Evolutionary conservation across 2,797 vertebrate genomes (phyloP).

Genomic region (Leptatherina wallacei): DNA sequence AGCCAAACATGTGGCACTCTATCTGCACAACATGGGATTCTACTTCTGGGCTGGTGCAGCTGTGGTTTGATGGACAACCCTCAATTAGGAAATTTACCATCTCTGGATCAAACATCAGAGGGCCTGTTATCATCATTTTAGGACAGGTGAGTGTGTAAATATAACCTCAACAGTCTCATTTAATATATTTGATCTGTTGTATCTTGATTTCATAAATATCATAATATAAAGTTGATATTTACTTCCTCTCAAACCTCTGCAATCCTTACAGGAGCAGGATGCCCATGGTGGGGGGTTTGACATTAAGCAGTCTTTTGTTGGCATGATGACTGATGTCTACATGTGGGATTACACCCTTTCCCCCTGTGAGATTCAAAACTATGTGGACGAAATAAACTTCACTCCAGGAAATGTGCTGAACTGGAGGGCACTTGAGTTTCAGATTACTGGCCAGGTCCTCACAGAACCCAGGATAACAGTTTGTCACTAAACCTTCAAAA

Average conservation of each 20-base stretch:
- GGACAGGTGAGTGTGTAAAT: slow-evolving; percentile 61
- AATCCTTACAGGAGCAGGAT: slow-evolving; percentile 70
- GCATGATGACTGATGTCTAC: slow-evolving; percentile 68
- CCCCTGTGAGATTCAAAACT: slow-evolving; percentile 58
- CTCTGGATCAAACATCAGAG: slow-evolving; percentile 24
- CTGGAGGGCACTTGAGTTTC: slow-evolving; percentile 56
- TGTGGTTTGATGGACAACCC: slow-evolving; percentile 71
- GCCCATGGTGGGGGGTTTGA: slow-evolving; percentile 61
- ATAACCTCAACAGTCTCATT: too few species aligned
- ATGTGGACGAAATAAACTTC: slow-evolving; percentile 30
- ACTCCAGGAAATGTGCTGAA: slow-evolving; percentile 63
- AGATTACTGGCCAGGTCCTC: slow-evolving; percentile 35
- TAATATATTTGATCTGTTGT: not conserved
- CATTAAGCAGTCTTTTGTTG: slow-evolving; percentile 61
- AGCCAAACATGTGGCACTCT: slow-evolving; percentile 63
- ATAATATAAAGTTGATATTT: not conserved
- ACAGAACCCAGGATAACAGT: slow-evolving; percentile 26
- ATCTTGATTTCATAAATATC: not conserved
- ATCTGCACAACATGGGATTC: slow-evolving; percentile 79
- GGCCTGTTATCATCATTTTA: slow-evolving; percentile 20
- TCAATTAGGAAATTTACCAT: slow-evolving; percentile 58
- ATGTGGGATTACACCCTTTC: slow-evolving; percentile 71
- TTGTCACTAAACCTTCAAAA: slow-evolving; percentile 28
- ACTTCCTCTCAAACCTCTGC: not conserved
- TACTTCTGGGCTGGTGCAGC: slow-evolving; percentile 47